These are phyloP conservation scores for Ivindomyrus marchei DNA, from an alignment of 2,113 vertebrate species.

Conservation along the genomic window DNA sequence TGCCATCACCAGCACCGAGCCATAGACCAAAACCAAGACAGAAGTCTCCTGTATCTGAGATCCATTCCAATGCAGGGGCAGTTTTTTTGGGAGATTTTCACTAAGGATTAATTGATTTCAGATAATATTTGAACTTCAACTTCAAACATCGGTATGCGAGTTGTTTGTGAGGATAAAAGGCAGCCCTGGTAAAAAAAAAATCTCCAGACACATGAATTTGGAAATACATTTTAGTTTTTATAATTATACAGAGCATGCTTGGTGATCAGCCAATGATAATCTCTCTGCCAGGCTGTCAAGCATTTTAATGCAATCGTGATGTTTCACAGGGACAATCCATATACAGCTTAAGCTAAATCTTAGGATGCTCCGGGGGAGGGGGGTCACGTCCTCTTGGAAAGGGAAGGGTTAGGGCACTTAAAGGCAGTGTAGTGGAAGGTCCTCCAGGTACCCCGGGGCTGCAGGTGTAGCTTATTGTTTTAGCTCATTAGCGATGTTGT, in stretches of 20 bases:
- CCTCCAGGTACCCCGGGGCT: background rate
- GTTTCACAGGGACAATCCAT: background rate
- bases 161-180: background rate
- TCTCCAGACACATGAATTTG: background rate
- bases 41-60: too few relatives aligned
- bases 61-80: too few relatives aligned
- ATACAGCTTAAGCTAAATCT: background rate
- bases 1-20: background rate
- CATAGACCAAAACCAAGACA: background rate
- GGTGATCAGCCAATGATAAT: background rate
- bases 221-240: background rate
- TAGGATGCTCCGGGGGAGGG: background rate
- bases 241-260: background rate
- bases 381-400: background rate
- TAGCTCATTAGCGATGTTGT: constrained; percentile 21
- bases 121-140: background rate
- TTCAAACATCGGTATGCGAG: background rate
- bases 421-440: background rate
- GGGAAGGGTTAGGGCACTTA: too few relatives aligned
- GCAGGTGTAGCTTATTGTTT: background rate
- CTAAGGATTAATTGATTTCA: background rate
- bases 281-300: background rate
- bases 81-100: too few relatives aligned
- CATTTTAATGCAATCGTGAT: background rate
- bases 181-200: background rate